Evolutionary conservation across 2,797 vertebrate genomes (phyloP).

Genomic region (Xenopus petersii): DNA sequence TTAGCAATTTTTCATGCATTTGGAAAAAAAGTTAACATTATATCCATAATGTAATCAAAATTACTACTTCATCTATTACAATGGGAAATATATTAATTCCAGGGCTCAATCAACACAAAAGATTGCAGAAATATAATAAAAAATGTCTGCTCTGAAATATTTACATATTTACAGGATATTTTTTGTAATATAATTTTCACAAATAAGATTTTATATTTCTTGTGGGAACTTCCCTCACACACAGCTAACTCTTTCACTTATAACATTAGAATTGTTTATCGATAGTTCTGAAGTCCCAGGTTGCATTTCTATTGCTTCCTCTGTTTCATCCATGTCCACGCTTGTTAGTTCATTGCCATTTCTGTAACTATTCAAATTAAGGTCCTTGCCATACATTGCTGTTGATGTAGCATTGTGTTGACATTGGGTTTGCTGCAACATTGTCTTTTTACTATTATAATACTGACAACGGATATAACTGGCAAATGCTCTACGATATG

Average conservation of each 20-base stretch:
- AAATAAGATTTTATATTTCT: constrained; percentile 38
- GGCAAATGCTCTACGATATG: constrained; percentile 91
- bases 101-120: constrained; percentile 61
- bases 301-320: constrained; percentile 75
- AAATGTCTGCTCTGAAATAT: constrained; percentile 65
- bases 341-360: constrained; percentile 64
- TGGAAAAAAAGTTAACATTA: constrained; percentile 59
- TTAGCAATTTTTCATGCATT: constrained; percentile 61
- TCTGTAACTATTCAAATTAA: constrained; percentile 79
- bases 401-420: constrained; percentile 58
- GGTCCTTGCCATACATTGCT: constrained; percentile 65
- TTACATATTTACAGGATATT: constrained; percentile 60
- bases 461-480: constrained; percentile 91
- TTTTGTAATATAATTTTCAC: constrained; percentile 53
- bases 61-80: constrained; percentile 59
- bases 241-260: constrained; percentile 83
- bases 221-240: constrained; percentile 67
- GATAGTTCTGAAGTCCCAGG: constrained; percentile 73
- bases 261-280: constrained; percentile 75
- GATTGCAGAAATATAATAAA: constrained; percentile 64
- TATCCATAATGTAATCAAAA: constrained; percentile 61
- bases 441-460: constrained; percentile 61
- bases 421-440: constrained; percentile 61
- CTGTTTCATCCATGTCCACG: constrained; percentile 71
- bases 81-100: constrained; percentile 39